Percentiles rank a stretch among this genome's conserved stretches.
Evolutionary conservation across 2,113 vertebrate genomes (phyloP).

Genomic region (Echinops telfairi): DNA sequence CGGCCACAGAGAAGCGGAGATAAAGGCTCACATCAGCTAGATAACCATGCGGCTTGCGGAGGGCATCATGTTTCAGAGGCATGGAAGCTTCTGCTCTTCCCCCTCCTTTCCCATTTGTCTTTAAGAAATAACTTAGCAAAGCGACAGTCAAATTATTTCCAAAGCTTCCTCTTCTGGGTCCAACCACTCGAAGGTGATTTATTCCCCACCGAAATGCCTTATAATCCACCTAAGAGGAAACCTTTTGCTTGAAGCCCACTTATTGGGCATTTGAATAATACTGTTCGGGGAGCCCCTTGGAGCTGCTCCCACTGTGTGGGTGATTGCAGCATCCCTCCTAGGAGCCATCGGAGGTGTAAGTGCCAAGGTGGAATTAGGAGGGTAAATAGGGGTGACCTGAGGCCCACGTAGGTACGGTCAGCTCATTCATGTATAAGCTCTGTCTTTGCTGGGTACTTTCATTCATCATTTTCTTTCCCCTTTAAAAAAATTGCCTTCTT

Average conservation of each 20-base stretch:
- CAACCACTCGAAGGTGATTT: neutral
- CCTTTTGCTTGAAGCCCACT: slow-evolving; percentile 1
- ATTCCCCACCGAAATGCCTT: neutral
- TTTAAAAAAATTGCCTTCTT: neutral
- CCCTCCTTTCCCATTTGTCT: neutral
- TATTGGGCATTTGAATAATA: neutral
- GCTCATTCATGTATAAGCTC: neutral
- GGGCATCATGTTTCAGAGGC: neutral
- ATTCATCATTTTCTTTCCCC: neutral
- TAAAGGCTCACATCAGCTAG: neutral
- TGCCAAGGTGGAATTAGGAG: neutral
- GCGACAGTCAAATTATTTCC: neutral
- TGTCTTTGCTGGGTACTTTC: neutral
- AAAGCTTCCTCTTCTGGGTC: neutral
- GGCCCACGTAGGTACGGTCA: neutral
- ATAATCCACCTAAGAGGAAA: slow-evolving; percentile 2
- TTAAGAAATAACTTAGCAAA: slow-evolving; percentile 37
- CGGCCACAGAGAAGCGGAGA: neutral
- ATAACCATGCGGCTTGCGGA: neutral
- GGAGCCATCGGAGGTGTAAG: neutral
- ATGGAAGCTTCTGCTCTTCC: neutral
- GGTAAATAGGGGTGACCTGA: neutral
- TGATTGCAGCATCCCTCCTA: no score
- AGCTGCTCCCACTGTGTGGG: neutral
- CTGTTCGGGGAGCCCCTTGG: neutral